Percentiles rank a stretch among this genome's conserved stretches.
These are phyloP conservation scores for Amniataba percoides DNA, from an alignment of 2,797 vertebrate species.

Conservation along the genomic window DNA sequence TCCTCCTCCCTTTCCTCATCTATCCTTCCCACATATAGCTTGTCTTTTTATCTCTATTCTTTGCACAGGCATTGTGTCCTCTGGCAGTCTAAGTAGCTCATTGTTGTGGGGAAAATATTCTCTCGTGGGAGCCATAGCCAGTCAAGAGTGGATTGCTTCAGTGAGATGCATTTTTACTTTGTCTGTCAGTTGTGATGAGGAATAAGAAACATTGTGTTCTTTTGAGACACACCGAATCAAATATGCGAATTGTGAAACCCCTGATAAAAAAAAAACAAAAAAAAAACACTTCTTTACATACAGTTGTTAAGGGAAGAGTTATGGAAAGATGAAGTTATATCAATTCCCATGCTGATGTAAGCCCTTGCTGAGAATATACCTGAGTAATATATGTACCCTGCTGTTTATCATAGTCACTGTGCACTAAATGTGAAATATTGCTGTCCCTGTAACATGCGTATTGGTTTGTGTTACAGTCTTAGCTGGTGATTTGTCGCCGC, in stretches of 20 bases:
- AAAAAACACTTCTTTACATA: constrained; percentile 44
- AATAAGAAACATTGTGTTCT: constrained; percentile 69
- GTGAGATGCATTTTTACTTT: constrained; percentile 72
- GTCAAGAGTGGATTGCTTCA: constrained; percentile 74
- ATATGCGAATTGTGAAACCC: constrained; percentile 59
- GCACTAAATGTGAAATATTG: constrained; percentile 57
- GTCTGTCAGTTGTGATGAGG: constrained; percentile 70
- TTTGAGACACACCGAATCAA: constrained; percentile 65
- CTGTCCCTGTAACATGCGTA: constrained; percentile 18
- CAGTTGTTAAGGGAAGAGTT: constrained; percentile 42
- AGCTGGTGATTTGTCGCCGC: constrained; percentile 19
- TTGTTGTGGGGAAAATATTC: constrained; percentile 73
- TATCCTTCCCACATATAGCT: constrained; percentile 55
- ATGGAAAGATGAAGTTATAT: constrained; percentile 44
- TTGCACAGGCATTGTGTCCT: constrained; percentile 72
- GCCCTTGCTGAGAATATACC: constrained; percentile 47
- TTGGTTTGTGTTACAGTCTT: background rate
- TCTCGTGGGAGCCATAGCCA: constrained; percentile 70
- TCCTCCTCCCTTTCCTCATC: constrained; percentile 39
- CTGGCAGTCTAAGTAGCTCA: constrained; percentile 81
- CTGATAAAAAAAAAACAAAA: constrained; percentile 15
- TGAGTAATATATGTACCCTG: constrained; percentile 29
- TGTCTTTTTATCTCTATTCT: constrained; percentile 73
- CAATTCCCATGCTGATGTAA: constrained; percentile 47
- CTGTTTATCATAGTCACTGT: constrained; percentile 60